Evolutionary conservation across 2,888 invertebrate genomes (phyloP), one percentile per base, ranked within the genome.

Genomic region (Temnothorax rugatulus): DNA sequence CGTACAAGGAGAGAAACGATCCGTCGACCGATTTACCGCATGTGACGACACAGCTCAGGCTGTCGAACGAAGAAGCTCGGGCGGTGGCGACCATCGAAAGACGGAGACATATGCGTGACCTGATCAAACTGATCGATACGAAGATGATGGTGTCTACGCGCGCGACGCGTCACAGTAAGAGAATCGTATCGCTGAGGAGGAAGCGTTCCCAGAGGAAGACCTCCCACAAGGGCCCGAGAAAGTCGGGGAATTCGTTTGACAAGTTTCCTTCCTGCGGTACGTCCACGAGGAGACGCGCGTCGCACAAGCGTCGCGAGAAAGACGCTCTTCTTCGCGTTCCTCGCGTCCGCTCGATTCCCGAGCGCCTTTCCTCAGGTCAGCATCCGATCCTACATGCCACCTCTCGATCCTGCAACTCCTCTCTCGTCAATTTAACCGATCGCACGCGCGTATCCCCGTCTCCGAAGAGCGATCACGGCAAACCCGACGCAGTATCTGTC

Each of bases 91-190:
- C 61, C 9, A 76, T 73, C 13, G 64, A 84, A n/a, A 85, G 90
- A 50, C 90, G 83, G 47, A 79, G 63, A 5, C 71, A 88, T 38
- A 94, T 95, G 92, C 73, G 92, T 18, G 94, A 94, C n/a, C 83
- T 95, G n/a, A 92, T 94, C 1, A 89, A 87, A 52, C 83, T 92
- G n/a, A 94, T 95, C 25, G 94, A 95, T 66, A 87, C 92, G 2
- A 92, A 92, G 63, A 93, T 95, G 94, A 92, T 95, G 91, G 77
- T 84, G 15, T 47, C 73, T 8, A 25, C 44, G 0, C 93, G 89
- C n/a, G 83, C 88, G 21, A 57, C 50, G 54, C 89, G 29, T 15
- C 84, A 77, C 38, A 85, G 87, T n/a, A 88, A 89, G 1, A 87
- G 87, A 38, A 87, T 29, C 9, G 86, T 87, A 4, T 89, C 87